A percentile compares a stretch with the other conserved stretches of the same genome.
phyloP scores from a whole-genome alignment of 2,888 invertebrate species.

The Andrena haemorrhoa region DNA sequence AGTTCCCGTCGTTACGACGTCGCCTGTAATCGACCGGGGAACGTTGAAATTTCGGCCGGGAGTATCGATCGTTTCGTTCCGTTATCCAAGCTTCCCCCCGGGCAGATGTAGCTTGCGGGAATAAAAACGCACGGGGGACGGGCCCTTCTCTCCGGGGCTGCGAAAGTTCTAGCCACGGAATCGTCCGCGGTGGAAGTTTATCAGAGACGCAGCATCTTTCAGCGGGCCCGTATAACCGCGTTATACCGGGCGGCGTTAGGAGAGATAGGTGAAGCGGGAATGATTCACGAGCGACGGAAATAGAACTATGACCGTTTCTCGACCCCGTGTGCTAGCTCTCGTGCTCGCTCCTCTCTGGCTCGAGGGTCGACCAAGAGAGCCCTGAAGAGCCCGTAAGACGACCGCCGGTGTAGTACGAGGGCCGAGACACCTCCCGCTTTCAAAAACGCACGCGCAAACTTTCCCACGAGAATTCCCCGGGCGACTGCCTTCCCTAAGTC shows the following conservation, averaged over 20 bases:
- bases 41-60: slow-evolving; percentile 28
- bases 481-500: neutral
- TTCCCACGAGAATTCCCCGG: slow-evolving; percentile 29
- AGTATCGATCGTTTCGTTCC: slow-evolving; percentile 18
- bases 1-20: slow-evolving; percentile 53
- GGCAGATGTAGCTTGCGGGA: neutral
- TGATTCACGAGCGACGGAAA: slow-evolving; percentile 84
- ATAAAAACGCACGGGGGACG: neutral
- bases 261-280: slow-evolving; percentile 80
- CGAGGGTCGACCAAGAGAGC: slow-evolving; percentile 67
- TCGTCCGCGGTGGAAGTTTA: slow-evolving; percentile 42
- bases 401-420: slow-evolving; percentile 65
- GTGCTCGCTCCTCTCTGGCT: slow-evolving; percentile 69
- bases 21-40: slow-evolving; percentile 8
- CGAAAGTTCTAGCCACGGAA: slow-evolving; percentile 39
- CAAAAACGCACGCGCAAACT: slow-evolving; percentile 19
- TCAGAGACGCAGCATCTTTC: slow-evolving; percentile 55
- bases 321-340: slow-evolving; percentile 68
- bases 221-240: slow-evolving; percentile 43
- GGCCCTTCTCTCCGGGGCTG: too few relatives aligned
- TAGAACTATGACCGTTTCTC: slow-evolving; percentile 80
- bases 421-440: slow-evolving; percentile 40
- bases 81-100: neutral
- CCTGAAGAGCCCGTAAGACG: slow-evolving; percentile 66
- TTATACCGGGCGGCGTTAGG: slow-evolving; percentile 52